phyloP scores from a whole-genome alignment of 2,797 vertebrate species.

The Sciurus carolinensis region DNA sequence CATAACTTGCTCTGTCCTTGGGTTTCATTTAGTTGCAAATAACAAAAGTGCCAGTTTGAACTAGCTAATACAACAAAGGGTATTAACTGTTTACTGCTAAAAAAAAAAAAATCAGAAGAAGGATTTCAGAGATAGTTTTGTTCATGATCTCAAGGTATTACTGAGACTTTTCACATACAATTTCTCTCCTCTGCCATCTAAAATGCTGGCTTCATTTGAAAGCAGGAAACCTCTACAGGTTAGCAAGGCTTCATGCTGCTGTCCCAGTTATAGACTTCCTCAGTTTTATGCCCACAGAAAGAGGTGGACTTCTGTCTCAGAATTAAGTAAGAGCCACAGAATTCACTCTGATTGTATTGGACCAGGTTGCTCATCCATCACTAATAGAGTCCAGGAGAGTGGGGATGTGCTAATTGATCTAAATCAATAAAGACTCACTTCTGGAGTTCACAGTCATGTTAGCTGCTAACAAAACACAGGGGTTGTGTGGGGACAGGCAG shows the following conservation, averaged over 20 bases:
- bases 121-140: neutral
- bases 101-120: constrained; percentile 31
- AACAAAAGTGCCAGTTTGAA: neutral
- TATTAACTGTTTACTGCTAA: neutral
- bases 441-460: neutral
- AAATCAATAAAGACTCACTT: neutral
- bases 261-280: neutral
- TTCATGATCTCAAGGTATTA: neutral
- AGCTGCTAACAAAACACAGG: neutral
- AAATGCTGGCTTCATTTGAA: constrained; percentile 13
- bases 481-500: neutral
- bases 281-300: neutral
- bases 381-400: neutral
- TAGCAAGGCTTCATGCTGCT: neutral
- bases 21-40: neutral
- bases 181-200: neutral
- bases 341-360: neutral
- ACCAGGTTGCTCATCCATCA: neutral
- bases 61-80: neutral
- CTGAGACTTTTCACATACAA: neutral
- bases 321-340: constrained; percentile 40
- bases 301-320: neutral
- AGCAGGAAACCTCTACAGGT: neutral
- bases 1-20: neutral
- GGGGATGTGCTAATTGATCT: neutral